phyloP scores from a whole-genome alignment of 2,888 invertebrate species.

The Aphrophora alni region DNA sequence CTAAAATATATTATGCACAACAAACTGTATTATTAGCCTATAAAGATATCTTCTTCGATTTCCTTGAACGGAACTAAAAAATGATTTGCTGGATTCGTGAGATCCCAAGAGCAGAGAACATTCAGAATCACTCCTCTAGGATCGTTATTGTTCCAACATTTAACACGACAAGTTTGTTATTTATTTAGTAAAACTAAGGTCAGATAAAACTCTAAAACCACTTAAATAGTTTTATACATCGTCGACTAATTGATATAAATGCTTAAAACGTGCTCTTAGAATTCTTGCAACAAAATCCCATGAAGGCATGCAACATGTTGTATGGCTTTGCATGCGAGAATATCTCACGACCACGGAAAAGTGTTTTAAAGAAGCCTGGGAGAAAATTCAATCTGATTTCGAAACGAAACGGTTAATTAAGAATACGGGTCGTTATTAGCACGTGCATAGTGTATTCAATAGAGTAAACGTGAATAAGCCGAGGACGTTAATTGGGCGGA shows the following conservation, averaged over 20 bases:
- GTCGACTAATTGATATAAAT: neutral
- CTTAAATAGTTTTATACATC: neutral
- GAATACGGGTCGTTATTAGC: neutral
- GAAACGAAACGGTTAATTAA: neutral
- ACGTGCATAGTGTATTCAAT: neutral
- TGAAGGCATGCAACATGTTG: neutral
- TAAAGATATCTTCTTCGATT: no score
- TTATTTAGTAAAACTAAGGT: neutral
- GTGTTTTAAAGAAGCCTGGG: slow-evolving; percentile 9
- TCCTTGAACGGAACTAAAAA: no score
- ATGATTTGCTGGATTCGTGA: no score
- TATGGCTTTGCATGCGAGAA: neutral
- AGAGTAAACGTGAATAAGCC: neutral
- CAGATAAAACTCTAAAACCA: neutral
- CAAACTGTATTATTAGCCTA: no score
- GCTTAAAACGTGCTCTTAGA: neutral
- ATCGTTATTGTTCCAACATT: neutral
- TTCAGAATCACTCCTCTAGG: neutral
- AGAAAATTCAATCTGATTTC: slow-evolving; percentile 9
- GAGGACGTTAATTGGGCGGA: neutral
- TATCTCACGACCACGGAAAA: neutral
- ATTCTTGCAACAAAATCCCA: neutral
- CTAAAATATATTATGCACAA: no score
- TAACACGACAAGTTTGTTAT: neutral
- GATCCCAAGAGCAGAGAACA: no score